Conservation (phyloP, 1,140 invertebrate genomes). For the Phenacoccus solenopsis region DNA sequence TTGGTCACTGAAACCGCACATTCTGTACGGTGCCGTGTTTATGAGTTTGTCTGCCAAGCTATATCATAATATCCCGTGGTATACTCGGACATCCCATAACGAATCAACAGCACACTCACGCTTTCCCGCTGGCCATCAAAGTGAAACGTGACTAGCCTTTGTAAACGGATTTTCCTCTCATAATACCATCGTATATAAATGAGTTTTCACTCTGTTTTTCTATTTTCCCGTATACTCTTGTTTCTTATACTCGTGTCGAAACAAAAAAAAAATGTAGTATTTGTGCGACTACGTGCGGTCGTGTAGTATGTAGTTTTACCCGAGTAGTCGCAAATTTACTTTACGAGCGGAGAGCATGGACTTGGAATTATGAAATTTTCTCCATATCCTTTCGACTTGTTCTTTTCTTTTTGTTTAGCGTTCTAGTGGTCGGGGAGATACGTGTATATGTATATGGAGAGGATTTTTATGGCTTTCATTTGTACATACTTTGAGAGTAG, state of each 20-base stretch:
- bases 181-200: slow-evolving; percentile 13
- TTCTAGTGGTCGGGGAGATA: no score
- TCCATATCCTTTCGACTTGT: no score
- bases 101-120: slow-evolving; percentile 12
- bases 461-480: no score
- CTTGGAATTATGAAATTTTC: no score
- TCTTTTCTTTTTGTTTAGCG: no score
- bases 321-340: no score
- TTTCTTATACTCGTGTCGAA: neutral
- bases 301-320: no score
- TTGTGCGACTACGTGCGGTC: neutral
- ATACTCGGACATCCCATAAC: slow-evolving; percentile 17
- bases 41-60: slow-evolving; percentile 17
- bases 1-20: neutral
- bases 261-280: neutral
- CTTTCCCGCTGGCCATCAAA: slow-evolving; percentile 15
- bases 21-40: slow-evolving; percentile 4
- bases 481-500: no score
- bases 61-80: slow-evolving; percentile 15
- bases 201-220: slow-evolving; percentile 13
- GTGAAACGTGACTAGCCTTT: slow-evolving; percentile 6
- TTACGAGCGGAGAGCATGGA: no score
- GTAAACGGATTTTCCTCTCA: slow-evolving; percentile 10
- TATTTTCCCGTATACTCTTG: neutral
- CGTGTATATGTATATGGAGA: no score